phyloP scores from a whole-genome alignment of 2,113 vertebrate genomes.

The Austrofundulus limnaeus region DNA sequence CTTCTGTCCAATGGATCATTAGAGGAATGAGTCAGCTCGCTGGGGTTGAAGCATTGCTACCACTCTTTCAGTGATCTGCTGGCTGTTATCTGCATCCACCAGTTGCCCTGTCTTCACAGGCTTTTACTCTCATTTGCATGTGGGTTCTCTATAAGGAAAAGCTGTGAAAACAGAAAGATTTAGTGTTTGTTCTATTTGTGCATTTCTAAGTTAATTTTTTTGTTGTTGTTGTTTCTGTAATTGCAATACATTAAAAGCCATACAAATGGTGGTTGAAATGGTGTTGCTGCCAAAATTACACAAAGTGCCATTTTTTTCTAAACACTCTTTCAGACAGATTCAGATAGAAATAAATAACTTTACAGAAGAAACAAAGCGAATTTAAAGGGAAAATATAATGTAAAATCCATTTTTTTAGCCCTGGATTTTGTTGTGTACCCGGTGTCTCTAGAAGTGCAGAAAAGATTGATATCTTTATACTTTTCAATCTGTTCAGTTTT shows the following conservation, averaged over 20 bases:
- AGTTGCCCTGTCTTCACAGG: conserved; percentile 15
- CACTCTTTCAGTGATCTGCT: conserved; percentile 11
- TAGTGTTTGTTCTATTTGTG: neutral
- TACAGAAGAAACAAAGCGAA: too few relatives aligned
- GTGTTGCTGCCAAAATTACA: neutral
- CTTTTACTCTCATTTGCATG: neutral
- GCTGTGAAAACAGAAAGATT: neutral
- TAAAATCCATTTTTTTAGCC: too few relatives aligned
- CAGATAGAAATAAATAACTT: neutral
- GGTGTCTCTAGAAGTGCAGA: too few relatives aligned
- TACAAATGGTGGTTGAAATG: neutral
- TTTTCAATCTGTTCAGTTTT: too few relatives aligned
- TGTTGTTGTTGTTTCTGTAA: neutral
- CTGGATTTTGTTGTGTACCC: too few relatives aligned
- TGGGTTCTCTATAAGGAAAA: neutral
- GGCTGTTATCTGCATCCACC: conserved; percentile 29
- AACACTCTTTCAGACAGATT: too few relatives aligned
- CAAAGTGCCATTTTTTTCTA: neutral
- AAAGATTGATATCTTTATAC: too few relatives aligned
- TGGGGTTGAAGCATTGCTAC: conserved; percentile 1
- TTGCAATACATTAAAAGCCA: neutral
- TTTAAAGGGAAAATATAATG: too few relatives aligned
- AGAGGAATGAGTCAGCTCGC: conserved; percentile 5
- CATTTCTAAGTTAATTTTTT: neutral
- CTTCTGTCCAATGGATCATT: neutral